Percentiles rank a stretch among this genome's conserved stretches.
Evolutionary conservation across 2,113 vertebrate species (phyloP).

Genomic region (Embiotoca jacksoni): DNA sequence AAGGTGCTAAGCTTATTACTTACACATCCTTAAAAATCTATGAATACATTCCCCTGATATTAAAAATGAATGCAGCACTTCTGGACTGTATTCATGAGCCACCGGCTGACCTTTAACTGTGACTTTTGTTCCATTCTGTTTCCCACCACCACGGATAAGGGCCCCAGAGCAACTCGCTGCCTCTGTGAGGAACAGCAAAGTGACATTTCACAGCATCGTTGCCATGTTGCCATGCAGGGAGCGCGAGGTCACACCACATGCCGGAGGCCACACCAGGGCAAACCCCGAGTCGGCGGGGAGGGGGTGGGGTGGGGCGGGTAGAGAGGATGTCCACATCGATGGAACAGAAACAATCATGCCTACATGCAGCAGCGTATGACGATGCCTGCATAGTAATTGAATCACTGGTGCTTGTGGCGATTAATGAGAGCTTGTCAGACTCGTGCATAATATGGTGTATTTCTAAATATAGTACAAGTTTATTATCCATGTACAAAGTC

Average conservation of each 20-base stretch:
- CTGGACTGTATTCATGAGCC: constrained; percentile 33
- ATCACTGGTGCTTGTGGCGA: not conserved
- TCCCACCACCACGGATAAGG: constrained; percentile 31
- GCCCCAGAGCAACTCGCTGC: constrained; percentile 62
- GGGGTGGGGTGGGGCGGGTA: not conserved
- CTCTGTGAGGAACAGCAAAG: constrained; percentile 62
- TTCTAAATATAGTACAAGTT: constrained; percentile 11
- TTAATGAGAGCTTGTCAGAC: constrained; percentile 8
- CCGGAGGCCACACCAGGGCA: constrained; percentile 37
- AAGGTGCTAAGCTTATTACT: not conserved
- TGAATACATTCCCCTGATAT: not conserved
- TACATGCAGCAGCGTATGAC: constrained; percentile 1
- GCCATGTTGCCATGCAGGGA: constrained; percentile 53
- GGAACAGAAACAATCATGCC: constrained; percentile 8
- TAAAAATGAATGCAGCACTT: constrained; percentile 20
- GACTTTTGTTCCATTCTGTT: constrained; percentile 60
- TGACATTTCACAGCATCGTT: constrained; percentile 77
- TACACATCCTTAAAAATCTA: constrained; percentile 1
- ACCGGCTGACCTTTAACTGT: constrained; percentile 71
- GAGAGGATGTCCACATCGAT: constrained; percentile 3
- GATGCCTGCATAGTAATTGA: constrained; percentile 25
- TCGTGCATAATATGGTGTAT: not conserved
- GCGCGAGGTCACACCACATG: constrained; percentile 58
- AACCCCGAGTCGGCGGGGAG: constrained; percentile 15
- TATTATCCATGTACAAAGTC: constrained; percentile 13